Evolutionary conservation across 2,888 invertebrate genomes (phyloP).

Genomic region (Campoletis raptor): DNA sequence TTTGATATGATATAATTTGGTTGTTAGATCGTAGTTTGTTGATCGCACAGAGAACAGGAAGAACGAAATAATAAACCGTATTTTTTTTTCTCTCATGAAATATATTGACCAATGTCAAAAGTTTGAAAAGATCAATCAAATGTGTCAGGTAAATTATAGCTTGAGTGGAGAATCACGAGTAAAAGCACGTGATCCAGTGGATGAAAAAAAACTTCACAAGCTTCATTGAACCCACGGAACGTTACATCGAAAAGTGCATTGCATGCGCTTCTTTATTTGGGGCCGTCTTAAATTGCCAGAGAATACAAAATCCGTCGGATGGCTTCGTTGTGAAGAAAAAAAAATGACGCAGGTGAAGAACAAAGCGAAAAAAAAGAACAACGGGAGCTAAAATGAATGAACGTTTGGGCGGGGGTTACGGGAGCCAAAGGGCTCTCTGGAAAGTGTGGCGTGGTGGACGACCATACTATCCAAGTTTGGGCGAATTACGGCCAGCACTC

Average conservation of each 20-base stretch:
- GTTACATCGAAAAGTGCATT: slow-evolving; percentile 42
- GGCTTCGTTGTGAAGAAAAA: slow-evolving; percentile 24
- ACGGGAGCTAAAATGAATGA: slow-evolving; percentile 53
- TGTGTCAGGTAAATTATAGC: slow-evolving; percentile 14
- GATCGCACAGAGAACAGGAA: neutral
- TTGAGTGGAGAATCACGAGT: neutral
- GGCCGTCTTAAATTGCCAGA: slow-evolving; percentile 45
- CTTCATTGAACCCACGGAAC: slow-evolving; percentile 36
- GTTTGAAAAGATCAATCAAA: slow-evolving; percentile 18
- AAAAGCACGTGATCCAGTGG: slow-evolving; percentile 10
- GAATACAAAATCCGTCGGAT: slow-evolving; percentile 45
- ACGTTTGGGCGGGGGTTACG: slow-evolving; percentile 47
- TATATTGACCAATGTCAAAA: neutral
- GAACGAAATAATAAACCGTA: neutral
- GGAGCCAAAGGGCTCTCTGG: slow-evolving; percentile 47
- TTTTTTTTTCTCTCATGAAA: neutral
- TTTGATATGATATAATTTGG: neutral
- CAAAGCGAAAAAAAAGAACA: slow-evolving; percentile 23
- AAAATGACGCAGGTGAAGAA: slow-evolving; percentile 12
- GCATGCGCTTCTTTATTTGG: slow-evolving; percentile 48
- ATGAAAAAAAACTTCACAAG: slow-evolving; percentile 2
- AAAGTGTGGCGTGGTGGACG: slow-evolving; percentile 51
- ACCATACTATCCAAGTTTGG: slow-evolving; percentile 48
- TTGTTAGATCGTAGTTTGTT: neutral
- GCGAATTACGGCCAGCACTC: slow-evolving; percentile 54